Conservation (phyloP, 2,888 invertebrate species). For the Epistrophe eligans region DNA sequence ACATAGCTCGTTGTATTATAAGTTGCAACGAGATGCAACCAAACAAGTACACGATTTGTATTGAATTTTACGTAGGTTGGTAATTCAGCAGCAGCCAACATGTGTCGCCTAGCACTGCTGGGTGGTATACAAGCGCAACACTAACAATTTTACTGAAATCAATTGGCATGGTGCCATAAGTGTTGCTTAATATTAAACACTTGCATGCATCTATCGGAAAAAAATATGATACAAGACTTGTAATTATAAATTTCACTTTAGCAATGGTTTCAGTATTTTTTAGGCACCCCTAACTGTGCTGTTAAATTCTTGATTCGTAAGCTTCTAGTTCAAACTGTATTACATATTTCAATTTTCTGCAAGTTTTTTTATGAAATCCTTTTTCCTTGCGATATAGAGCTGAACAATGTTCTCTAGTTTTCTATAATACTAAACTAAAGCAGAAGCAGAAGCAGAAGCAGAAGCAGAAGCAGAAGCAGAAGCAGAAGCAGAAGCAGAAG, state of each 20-base stretch:
- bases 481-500: too few relatives aligned
- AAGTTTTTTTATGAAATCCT: too few relatives aligned
- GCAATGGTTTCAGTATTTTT: not conserved
- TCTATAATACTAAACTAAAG: too few relatives aligned
- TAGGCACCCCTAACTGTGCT: not conserved
- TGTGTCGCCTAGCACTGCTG: not conserved
- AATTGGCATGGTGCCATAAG: constrained; percentile 30
- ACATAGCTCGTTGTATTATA: not conserved
- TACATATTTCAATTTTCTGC: too few relatives aligned
- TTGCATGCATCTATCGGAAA: constrained; percentile 6
- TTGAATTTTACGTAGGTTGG: constrained; percentile 61
- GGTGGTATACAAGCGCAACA: not conserved
- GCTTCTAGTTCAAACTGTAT: too few relatives aligned
- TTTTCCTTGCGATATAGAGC: too few relatives aligned
- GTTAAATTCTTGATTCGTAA: not conserved
- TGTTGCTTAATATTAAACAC: constrained; percentile 17
- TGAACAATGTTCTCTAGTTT: too few relatives aligned
- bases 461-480: too few relatives aligned
- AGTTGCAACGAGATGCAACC: constrained; percentile 49
- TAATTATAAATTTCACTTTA: not conserved
- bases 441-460: too few relatives aligned
- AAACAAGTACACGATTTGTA: constrained; percentile 57
- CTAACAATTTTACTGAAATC: constrained; percentile 20
- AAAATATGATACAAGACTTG: constrained; percentile 52
- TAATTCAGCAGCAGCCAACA: constrained; percentile 32